Percentiles rank a stretch among this genome's conserved stretches.
phyloP scores from a whole-genome alignment of 1,140 invertebrate species.

The Acromyrmex charruanus region DNA sequence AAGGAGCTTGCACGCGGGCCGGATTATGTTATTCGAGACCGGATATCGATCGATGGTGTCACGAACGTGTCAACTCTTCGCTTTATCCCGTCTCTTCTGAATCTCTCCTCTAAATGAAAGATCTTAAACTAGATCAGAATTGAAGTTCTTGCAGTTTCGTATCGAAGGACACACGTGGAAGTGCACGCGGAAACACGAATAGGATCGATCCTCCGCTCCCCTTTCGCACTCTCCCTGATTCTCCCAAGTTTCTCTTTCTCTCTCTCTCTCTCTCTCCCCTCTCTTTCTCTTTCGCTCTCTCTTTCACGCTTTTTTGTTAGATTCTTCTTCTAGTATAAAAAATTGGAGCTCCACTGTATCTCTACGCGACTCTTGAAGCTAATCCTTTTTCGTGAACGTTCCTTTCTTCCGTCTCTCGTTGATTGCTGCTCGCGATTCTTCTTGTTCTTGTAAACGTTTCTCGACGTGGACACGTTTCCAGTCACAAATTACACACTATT shows the following conservation, averaged over 20 bases:
- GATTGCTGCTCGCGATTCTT: constrained; percentile 15
- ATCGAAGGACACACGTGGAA: constrained; percentile 65
- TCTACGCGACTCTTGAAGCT: constrained; percentile 43
- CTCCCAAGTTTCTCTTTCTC: constrained; percentile 17
- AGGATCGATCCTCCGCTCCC: constrained; percentile 37
- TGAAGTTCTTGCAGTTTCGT: constrained; percentile 29
- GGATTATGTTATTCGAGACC: constrained; percentile 45
- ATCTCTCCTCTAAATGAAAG: not conserved
- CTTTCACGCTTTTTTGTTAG: constrained; percentile 45
- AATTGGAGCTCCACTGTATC: constrained; percentile 67
- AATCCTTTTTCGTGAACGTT: constrained; percentile 41
- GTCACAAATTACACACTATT: constrained; percentile 21
- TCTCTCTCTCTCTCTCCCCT: not conserved
- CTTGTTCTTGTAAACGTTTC: constrained; percentile 5
- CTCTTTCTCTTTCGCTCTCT: not conserved
- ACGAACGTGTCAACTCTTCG: constrained; percentile 13
- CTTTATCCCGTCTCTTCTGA: not conserved
- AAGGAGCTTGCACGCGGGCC: constrained; percentile 70
- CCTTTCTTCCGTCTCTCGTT: constrained; percentile 19
- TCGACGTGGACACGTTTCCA: not conserved
- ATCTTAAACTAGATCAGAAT: not conserved
- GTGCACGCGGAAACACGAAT: constrained; percentile 57
- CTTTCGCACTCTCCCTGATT: constrained; percentile 30
- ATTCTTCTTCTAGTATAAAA: constrained; percentile 73
- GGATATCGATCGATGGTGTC: constrained; percentile 46